Conservation (phyloP, 2,888 invertebrate genomes). For the Agriopis aurantiaria region DNA sequence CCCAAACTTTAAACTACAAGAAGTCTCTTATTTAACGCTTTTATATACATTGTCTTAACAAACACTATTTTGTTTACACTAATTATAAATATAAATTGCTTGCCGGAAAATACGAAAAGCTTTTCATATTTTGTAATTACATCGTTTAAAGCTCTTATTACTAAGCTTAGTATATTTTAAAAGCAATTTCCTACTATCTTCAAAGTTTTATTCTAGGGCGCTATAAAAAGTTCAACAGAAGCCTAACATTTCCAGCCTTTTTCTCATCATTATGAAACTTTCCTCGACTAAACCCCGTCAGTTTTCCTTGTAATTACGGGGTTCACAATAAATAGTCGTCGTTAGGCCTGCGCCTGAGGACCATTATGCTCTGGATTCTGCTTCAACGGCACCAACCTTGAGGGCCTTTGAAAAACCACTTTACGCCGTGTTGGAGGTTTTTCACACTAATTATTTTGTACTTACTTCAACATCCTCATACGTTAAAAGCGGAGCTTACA, state of each 20-base stretch:
- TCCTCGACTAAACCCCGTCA: slow-evolving; percentile 29
- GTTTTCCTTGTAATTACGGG: slow-evolving; percentile 23
- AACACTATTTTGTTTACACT: no score
- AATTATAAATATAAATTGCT: not conserved
- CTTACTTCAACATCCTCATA: slow-evolving; percentile 44
- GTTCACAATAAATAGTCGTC: slow-evolving; percentile 59
- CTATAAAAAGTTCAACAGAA: no score
- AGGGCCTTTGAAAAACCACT: slow-evolving; percentile 56
- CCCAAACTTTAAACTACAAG: not conserved
- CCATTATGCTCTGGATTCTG: slow-evolving; percentile 52
- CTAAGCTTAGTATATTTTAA: not conserved
- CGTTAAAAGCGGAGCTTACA: slow-evolving; percentile 25
- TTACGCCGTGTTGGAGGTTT: slow-evolving; percentile 58
- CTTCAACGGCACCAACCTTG: slow-evolving; percentile 45
- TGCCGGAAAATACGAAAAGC: not conserved
- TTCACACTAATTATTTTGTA: slow-evolving; percentile 69
- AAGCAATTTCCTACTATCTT: no score
- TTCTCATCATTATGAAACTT: slow-evolving; percentile 31
- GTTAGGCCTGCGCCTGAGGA: slow-evolving; percentile 60
- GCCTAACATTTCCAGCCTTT: slow-evolving; percentile 2
- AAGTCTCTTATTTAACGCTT: not conserved
- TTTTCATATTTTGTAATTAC: not conserved
- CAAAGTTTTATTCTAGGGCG: not conserved
- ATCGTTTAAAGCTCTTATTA: not conserved
- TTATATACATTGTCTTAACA: not conserved